A percentile compares a stretch with the other conserved stretches of the same genome.
Evolutionary conservation across 2,888 invertebrate genomes (phyloP).

Genomic region (Drosophila meridionalis): DNA sequence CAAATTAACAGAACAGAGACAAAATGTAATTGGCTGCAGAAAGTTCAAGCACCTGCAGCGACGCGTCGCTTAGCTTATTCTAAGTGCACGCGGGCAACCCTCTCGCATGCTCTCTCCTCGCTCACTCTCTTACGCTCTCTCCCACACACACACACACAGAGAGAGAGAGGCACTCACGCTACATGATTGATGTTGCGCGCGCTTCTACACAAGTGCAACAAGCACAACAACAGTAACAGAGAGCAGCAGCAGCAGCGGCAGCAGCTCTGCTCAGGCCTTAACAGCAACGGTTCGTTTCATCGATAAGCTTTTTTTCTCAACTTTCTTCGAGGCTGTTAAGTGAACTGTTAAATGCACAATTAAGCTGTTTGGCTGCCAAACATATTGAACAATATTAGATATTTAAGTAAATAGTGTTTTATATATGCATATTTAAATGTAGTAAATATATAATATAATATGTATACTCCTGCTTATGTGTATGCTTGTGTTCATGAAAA

Average conservation of each 20-base stretch:
- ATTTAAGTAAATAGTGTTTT: neutral
- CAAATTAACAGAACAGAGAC: conserved; percentile 28
- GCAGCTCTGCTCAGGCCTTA: conserved; percentile 3
- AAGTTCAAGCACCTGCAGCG: conserved; percentile 56
- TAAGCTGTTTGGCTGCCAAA: neutral
- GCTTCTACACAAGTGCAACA: neutral
- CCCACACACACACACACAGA: neutral
- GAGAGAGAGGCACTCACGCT: neutral
- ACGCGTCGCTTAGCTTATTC: conserved; percentile 28
- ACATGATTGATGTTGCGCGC: conserved; percentile 1
- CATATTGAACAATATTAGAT: neutral
- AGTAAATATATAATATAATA: too few species aligned
- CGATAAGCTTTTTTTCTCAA: conserved; percentile 58
- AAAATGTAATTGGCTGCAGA: conserved; percentile 33
- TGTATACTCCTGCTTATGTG: too few species aligned
- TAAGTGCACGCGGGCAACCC: neutral
- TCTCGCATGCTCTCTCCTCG: neutral
- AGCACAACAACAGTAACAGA: conserved; percentile 4
- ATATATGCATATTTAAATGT: too few species aligned
- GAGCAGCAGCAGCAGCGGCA: neutral
- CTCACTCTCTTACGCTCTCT: neutral
- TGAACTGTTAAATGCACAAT: conserved; percentile 2
- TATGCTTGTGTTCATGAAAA: too few species aligned
- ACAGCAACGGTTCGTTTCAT: conserved; percentile 60
- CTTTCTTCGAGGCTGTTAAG: conserved; percentile 22